Evolutionary conservation across 2,888 invertebrate genomes (phyloP).

Genomic region (Polietes domitor): DNA sequence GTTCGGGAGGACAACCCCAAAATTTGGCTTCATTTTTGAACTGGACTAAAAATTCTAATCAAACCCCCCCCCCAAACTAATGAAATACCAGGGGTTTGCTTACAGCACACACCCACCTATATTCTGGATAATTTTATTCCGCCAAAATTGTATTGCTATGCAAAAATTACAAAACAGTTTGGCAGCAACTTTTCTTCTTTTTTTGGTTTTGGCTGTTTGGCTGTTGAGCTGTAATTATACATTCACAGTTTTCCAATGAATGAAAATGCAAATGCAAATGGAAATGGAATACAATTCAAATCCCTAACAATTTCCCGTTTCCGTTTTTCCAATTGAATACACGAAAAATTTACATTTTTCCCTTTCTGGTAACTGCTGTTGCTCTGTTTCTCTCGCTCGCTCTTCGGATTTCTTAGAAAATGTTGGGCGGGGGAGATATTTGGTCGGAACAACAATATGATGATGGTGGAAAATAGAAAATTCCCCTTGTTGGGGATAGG

Average conservation of each 20-base stretch:
- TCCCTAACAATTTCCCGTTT: conserved; percentile 18
- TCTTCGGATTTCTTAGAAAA: neutral
- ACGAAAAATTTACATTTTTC: conserved; percentile 30
- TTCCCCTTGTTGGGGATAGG: neutral
- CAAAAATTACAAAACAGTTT: neutral
- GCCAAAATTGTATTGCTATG: neutral
- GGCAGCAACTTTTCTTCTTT: neutral
- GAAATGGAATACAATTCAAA: neutral
- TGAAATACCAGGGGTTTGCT: too few species aligned
- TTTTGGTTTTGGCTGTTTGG: neutral
- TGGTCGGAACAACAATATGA: neutral
- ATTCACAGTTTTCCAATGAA: conserved; percentile 40
- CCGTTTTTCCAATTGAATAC: conserved; percentile 15
- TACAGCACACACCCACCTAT: too few species aligned
- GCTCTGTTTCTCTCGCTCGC: neutral
- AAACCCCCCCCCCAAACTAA: too few species aligned
- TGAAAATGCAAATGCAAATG: conserved; percentile 21
- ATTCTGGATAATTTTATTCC: too few species aligned
- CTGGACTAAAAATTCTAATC: too few species aligned
- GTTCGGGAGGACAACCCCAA: too few species aligned
- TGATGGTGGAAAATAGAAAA: neutral
- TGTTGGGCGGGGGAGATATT: neutral
- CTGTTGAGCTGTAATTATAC: conserved; percentile 9
- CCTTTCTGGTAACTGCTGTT: neutral
- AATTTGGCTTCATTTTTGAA: too few species aligned